A percentile compares a stretch with the other conserved stretches of the same genome.
Evolutionary conservation across 2,113 vertebrate species (phyloP).

Genomic region (Cathartes aura): DNA sequence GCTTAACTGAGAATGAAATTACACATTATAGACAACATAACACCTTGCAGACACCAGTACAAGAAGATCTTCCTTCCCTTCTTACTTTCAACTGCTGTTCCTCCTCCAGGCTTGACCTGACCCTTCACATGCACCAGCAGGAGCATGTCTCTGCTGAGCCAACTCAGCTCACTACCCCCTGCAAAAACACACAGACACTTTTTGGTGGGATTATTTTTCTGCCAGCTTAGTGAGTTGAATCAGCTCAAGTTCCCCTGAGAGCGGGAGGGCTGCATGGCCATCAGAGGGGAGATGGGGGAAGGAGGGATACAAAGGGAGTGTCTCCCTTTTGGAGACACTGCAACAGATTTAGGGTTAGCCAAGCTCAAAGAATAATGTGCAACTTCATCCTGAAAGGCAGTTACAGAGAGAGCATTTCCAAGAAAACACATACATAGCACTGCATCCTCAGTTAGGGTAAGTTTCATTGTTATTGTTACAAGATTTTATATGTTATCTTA

Average conservation of each 20-base stretch:
- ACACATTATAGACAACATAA: neutral
- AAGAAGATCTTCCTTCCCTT: slow-evolving; percentile 11
- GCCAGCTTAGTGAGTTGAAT: neutral
- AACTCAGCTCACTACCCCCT: neutral
- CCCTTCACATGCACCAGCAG: neutral
- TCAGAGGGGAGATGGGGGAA: neutral
- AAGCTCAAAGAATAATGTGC: neutral
- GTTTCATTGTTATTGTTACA: neutral
- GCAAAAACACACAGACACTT: neutral
- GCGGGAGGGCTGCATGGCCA: neutral
- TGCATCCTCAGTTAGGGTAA: neutral
- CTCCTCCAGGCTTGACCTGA: neutral
- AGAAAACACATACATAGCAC: neutral
- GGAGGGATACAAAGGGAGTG: neutral
- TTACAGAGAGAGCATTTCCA: neutral
- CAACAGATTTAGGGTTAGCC: neutral
- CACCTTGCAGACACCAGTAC: neutral
- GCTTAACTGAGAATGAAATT: neutral
- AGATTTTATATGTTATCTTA: neutral
- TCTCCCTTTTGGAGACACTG: neutral
- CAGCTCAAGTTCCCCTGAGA: neutral
- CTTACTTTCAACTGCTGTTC: neutral
- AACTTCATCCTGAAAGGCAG: neutral
- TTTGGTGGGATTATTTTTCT: neutral
- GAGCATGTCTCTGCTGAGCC: neutral